phyloP scores from a whole-genome alignment of 2,797 vertebrate genomes.

The Leuciscus waleckii region DNA sequence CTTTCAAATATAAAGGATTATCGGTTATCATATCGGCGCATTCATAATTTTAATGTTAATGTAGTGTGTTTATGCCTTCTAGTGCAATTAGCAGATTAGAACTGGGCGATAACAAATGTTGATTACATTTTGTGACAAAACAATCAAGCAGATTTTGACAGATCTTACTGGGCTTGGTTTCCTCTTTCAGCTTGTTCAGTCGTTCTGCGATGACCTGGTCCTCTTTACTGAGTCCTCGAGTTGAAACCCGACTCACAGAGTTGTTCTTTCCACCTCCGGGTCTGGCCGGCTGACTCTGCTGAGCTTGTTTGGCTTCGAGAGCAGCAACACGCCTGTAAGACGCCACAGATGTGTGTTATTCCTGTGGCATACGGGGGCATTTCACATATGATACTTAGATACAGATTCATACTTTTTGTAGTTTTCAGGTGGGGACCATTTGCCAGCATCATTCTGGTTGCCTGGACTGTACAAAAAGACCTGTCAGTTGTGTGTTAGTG shows the following conservation, averaged over 20 bases:
- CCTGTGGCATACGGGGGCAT: background rate
- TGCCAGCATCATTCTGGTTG: constrained; percentile 76
- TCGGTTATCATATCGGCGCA: too few species aligned
- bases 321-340: constrained; percentile 88
- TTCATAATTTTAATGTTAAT: too few species aligned
- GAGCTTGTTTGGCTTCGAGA: constrained; percentile 86
- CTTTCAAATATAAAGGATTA: too few species aligned
- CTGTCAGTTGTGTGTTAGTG: constrained; percentile 16
- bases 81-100: background rate
- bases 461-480: constrained; percentile 74
- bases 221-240: constrained; percentile 81
- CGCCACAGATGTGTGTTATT: constrained; percentile 43
- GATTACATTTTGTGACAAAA: background rate
- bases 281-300: constrained; percentile 58
- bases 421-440: constrained; percentile 98
- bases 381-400: background rate
- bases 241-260: constrained; percentile 58
- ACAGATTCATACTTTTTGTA: constrained; percentile 89
- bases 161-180: constrained; percentile 85
- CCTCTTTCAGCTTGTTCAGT: constrained; percentile 89
- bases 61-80: background rate
- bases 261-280: constrained; percentile 63
- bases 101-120: background rate
- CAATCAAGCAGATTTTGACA: background rate
- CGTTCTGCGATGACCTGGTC: constrained; percentile 89